Conservation (phyloP, 2,113 vertebrate species). For the Ornithorhynchus anatinus region DNA sequence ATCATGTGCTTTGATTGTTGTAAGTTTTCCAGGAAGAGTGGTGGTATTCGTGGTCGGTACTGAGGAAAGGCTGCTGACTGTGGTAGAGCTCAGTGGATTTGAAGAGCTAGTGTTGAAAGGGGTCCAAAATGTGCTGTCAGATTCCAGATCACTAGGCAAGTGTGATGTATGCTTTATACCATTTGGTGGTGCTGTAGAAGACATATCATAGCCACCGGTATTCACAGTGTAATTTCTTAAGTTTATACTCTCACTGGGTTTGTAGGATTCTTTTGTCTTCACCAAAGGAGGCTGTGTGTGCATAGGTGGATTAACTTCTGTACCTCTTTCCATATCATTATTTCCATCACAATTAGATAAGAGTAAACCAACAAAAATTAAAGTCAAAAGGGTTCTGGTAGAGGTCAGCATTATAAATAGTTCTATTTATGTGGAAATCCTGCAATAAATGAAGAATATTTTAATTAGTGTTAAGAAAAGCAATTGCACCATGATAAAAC, state of each 20-base stretch:
- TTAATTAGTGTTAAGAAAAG: constrained; percentile 10
- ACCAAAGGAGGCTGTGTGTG: background rate
- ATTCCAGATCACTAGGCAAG: background rate
- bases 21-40: background rate
- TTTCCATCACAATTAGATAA: background rate
- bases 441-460: constrained; percentile 41
- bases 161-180: background rate
- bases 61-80: background rate
- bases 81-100: background rate
- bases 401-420: constrained; percentile 42
- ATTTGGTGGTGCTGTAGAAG: background rate
- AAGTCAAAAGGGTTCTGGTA: constrained; percentile 29
- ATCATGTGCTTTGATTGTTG: background rate
- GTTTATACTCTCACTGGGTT: too few species aligned
- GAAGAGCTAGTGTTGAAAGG: background rate
- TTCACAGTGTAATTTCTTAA: background rate
- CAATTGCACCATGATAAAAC: background rate
- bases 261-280: too few species aligned
- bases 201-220: background rate
- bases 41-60: constrained; percentile 27
- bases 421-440: constrained; percentile 13
- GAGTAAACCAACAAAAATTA: constrained; percentile 36
- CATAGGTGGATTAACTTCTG: background rate
- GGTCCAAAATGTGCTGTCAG: background rate
- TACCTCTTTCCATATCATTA: background rate